Conservation (phyloP, 2,113 vertebrate genomes). For the Piaya cayana region DNA sequence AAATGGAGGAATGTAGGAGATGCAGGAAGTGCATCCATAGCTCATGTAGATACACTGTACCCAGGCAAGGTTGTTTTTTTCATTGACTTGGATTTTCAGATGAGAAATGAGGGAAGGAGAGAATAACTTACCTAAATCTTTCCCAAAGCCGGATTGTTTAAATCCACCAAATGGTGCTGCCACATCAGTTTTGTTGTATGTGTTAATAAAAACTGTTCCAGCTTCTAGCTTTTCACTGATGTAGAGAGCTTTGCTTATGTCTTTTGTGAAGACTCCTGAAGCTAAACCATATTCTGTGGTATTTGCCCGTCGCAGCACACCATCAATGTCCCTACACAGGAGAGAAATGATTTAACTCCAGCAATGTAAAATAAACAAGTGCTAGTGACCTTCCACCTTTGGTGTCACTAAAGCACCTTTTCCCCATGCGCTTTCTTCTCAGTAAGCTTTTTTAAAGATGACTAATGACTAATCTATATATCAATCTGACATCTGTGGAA, state of each 20-base stretch:
- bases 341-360: not conserved
- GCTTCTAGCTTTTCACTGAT: slow-evolving; percentile 92
- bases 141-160: slow-evolving; percentile 96
- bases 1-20: not conserved
- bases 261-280: slow-evolving; percentile 93
- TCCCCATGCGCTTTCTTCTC: not conserved
- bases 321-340: slow-evolving; percentile 83
- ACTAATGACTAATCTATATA: not conserved
- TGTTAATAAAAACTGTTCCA: slow-evolving; percentile 96
- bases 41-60: not conserved
- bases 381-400: not conserved
- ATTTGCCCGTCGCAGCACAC: slow-evolving; percentile 90
- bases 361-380: not conserved
- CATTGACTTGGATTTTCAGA: not conserved
- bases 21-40: not conserved
- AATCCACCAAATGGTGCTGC: slow-evolving; percentile 95
- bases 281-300: slow-evolving; percentile 94
- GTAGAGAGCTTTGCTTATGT: slow-evolving; percentile 96
- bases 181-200: slow-evolving; percentile 97
- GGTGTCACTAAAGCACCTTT: not conserved
- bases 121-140: slow-evolving; percentile 88
- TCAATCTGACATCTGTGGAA: not conserved
- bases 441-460: not conserved
- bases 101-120: not conserved
- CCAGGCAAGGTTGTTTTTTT: not conserved